phyloP scores from a whole-genome alignment of 2,113 vertebrate species.

The Oreochromis spilurus region DNA sequence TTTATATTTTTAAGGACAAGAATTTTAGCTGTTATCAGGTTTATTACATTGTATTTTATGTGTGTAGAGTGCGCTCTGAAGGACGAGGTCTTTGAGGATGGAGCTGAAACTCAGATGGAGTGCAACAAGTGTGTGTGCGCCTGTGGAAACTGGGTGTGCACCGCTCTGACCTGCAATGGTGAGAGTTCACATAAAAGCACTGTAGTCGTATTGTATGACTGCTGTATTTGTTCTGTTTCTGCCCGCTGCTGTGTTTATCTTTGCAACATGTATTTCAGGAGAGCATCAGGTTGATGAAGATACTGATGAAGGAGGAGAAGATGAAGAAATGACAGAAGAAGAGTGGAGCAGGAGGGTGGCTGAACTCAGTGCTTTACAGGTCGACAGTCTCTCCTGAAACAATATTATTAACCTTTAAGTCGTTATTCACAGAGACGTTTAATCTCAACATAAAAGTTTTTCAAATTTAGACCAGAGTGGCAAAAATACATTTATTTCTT shows the following conservation, averaged over 20 bases:
- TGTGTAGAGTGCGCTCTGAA: conserved; percentile 86
- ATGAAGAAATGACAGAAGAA: conserved; percentile 80
- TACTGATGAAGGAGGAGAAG: conserved; percentile 29
- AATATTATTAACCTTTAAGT: not conserved
- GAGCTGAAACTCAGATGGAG: conserved; percentile 87
- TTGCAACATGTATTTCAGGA: conserved; percentile 10
- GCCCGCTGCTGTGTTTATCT: not conserved
- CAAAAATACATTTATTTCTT: not conserved
- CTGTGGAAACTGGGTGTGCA: conserved; percentile 97
- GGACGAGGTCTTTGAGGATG: conserved; percentile 87
- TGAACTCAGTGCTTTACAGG: conserved; percentile 70
- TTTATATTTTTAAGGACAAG: not conserved
- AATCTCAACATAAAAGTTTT: not conserved
- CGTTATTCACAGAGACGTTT: not conserved
- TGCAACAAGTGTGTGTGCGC: conserved; percentile 95
- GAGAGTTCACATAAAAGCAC: not conserved
- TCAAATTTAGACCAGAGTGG: not conserved
- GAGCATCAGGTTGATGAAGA: conserved; percentile 58
- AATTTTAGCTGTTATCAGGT: not conserved
- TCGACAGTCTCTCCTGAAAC: not conserved
- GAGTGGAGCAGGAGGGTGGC: conserved; percentile 80
- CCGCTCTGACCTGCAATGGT: conserved; percentile 87
- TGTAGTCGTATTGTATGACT: not conserved
- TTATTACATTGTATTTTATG: not conserved
- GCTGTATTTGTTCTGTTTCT: not conserved